Evolutionary conservation across 2,888 invertebrate species (phyloP), one percentile per base, ranked within the genome.

Genomic region (Drosophila niveifrons): DNA sequence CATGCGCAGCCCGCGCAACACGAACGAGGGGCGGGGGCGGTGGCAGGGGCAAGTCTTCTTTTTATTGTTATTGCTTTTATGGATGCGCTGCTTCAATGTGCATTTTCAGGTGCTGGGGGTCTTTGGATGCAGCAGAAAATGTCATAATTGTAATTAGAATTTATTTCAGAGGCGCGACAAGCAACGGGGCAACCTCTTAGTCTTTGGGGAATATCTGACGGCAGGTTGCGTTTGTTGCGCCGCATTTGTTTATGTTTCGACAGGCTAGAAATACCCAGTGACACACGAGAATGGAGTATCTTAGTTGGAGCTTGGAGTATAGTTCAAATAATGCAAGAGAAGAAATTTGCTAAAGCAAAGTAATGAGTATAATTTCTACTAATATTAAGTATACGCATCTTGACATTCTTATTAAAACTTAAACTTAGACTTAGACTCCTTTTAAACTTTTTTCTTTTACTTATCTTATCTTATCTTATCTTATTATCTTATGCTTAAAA

Each of bases 81-180:
- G 56, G 43, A 51, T 59, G 46, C 55, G 18, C 23, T 41, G 18
- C 23, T 41, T 55, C 52, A 62, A 10, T 64, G 44, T 56, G 44
- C 28, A 15, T 55, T 58, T 79, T 78, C 89, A 89, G 89, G 89
- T 89, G 90, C 90, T 89, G 88, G 88, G 88, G 89, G 82, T 88
- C 88, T 75, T 51, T 71, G 46, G 56, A 13, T 31, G 50, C 50
- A 43, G 63, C 58, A 59, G 29, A 53, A 66, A 76, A 70, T 69
- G 67, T 61, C 75, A 74, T 77, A 82, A 79, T 69, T 77, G 75
- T 78, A 88, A 82, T 88, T 89, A 78, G 83, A 88, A 80, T 82
- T 80, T 72, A 62, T 72, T 66, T 62, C 64, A 55, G 70, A 39
- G 58, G 17, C 43, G 65, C 59, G 34, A 43, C 41, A 50, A 53